Conservation (phyloP, 2,113 vertebrate genomes). For the Lagopus leucura region DNA sequence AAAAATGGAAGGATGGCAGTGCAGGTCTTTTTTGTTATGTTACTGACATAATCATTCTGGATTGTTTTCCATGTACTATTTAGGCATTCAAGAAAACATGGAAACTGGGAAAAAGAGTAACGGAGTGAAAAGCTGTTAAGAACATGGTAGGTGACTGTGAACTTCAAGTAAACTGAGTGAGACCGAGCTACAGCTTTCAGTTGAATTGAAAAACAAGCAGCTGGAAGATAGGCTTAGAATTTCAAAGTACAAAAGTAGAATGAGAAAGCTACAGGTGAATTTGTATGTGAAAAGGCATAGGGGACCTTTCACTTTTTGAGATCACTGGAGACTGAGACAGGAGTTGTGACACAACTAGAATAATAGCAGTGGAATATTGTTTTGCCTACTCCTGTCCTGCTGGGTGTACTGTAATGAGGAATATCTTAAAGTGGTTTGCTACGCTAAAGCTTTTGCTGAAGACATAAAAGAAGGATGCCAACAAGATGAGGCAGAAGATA, state of each 20-base stretch:
- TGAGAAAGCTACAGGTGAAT: neutral
- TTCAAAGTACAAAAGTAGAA: neutral
- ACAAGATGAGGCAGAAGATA: neutral
- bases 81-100: neutral
- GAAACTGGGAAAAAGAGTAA: neutral
- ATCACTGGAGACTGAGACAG: neutral
- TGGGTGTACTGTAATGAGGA: neutral
- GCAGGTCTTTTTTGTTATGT: neutral
- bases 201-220: neutral
- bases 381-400: neutral
- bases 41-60: neutral
- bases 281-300: neutral
- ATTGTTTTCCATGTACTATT: fast-evolving
- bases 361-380: neutral
- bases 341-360: neutral
- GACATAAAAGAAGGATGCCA: neutral
- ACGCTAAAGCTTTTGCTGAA: neutral
- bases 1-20: neutral
- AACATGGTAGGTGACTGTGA: neutral
- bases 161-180: neutral
- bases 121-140: neutral
- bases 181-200: neutral
- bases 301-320: neutral
- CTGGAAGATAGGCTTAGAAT: neutral
- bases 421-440: neutral